Conservation (phyloP, 2,888 invertebrate species). For the Ommatoiulus sabulosus region DNA sequence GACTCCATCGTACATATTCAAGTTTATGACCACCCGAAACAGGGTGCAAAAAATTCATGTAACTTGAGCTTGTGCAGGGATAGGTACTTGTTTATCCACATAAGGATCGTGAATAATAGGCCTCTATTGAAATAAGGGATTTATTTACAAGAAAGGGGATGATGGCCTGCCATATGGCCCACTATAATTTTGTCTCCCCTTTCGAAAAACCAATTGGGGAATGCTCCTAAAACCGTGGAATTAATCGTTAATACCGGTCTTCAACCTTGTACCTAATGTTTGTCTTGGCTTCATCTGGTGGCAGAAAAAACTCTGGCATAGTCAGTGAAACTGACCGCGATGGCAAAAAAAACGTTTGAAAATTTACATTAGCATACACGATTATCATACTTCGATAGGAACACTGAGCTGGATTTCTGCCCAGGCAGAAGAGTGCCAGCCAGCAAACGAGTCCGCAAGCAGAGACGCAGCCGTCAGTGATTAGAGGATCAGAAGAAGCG, state of each 20-base stretch:
- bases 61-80: no score
- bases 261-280: no score
- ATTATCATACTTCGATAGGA: background rate
- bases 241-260: no score
- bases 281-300: no score
- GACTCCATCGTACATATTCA: background rate
- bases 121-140: background rate
- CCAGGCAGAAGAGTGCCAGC: background rate
- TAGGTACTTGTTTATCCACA: background rate
- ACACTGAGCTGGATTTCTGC: conserved; percentile 16
- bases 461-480: background rate
- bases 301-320: no score
- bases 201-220: no score
- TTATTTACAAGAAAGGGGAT: background rate
- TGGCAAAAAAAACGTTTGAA: background rate
- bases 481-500: background rate
- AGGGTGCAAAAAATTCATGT: no score
- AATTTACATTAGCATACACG: no score
- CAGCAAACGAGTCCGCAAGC: background rate
- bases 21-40: no score
- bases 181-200: no score
- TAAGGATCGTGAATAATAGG: background rate
- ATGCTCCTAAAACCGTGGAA: no score
- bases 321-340: background rate
- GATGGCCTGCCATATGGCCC: background rate